Evolutionary conservation across 2,113 vertebrate species (phyloP), one percentile per base, ranked within the genome.

Genomic region (Rhodinocichla rosea): DNA sequence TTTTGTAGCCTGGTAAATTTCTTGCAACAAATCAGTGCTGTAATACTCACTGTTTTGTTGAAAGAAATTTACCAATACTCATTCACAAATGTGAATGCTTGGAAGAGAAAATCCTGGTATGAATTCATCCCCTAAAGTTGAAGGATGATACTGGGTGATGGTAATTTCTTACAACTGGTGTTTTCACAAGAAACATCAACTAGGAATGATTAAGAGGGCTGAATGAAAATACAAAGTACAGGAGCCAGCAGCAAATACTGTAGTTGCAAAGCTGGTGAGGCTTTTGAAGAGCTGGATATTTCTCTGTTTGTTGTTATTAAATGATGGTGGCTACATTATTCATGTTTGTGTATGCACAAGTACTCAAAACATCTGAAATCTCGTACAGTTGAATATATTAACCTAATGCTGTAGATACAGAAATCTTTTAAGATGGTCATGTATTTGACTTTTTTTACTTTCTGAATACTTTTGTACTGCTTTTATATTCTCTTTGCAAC

Each of bases 341-440:
- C n/a, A 10, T 0, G 0, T 45, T 65, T 65, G 13, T 80, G 3
- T 59, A 13, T 11, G 10, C 32, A n/a, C 27, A 62, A 26, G 11
- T 23, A 19, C 1, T 14, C 45, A 91, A 28, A 73, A 45, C 12
- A 47, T 35, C n/a, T 55, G 39, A 50, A 39, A 28, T 82, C 20
- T 69, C 28, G 8, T 30, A 6, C 2, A 37, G 6, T 24, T 74
- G 21, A 39, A 21, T 45, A 22, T 6, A 1, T 69, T 44, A 45
- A 40, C 6, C 4, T 82, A 13, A 53, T 42, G 44, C 47, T 52
- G 7, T 62, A 75, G 59, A 13, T 56, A 68, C 3, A 63, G 28
- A 50, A 88, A 28, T 63, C 16, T 30, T 70, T 45, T 22, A 49
- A 75, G 13, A 44, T 44, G 50, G 68, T 39, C 3, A 9, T 52